Evolutionary conservation across 2,797 vertebrate species (phyloP).

Genomic region (Tangara arthus): DNA sequence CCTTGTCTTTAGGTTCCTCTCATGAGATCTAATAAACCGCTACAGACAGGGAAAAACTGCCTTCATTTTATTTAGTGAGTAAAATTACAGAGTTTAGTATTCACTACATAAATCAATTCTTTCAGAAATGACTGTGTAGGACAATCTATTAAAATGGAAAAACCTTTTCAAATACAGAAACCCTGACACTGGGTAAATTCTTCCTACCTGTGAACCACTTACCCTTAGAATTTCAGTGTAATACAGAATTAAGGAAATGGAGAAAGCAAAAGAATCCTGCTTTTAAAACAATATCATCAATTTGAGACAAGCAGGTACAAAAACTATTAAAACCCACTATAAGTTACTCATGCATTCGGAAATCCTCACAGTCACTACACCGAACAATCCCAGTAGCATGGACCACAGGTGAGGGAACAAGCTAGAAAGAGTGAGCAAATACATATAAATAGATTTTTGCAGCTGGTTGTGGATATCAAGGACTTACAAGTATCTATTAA

Average conservation of each 20-base stretch:
- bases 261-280: background rate
- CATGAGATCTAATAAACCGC: background rate
- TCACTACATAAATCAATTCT: background rate
- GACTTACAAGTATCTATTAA: constrained; percentile 22
- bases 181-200: background rate
- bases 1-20: background rate
- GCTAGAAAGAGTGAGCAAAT: background rate
- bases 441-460: constrained; percentile 38
- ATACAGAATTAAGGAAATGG: background rate
- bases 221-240: background rate
- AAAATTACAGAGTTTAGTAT: background rate
- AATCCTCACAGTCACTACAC: background rate
- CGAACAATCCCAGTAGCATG: background rate
- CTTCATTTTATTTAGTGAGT: background rate
- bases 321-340: background rate
- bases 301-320: background rate
- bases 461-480: background rate
- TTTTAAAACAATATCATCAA: background rate
- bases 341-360: background rate
- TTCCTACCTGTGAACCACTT: background rate
- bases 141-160: background rate
- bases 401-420: background rate
- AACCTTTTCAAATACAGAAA: background rate
- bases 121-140: background rate
- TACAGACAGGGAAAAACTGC: background rate